A percentile compares a stretch with the other conserved stretches of the same genome.
These are phyloP conservation scores for Sebastiscus albofasciatus DNA, from an alignment of 2,797 vertebrate species.

Conservation along the genomic window DNA sequence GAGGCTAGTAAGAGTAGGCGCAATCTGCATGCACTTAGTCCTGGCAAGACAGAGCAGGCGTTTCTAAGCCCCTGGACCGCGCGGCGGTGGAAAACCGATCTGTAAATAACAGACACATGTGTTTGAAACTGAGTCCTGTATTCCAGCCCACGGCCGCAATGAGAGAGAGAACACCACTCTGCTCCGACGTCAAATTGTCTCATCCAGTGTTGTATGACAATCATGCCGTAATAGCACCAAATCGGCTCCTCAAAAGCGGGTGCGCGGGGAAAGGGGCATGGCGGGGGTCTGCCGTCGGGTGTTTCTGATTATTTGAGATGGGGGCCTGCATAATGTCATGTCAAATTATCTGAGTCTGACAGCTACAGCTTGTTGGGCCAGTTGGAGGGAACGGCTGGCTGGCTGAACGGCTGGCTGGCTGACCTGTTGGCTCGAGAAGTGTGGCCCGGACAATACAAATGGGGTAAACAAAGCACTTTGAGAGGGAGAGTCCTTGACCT, in stretches of 20 bases:
- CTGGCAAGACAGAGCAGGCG: conserved; percentile 76
- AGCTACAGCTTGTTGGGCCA: conserved; percentile 89
- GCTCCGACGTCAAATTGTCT: conserved; percentile 76
- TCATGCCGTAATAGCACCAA: conserved; percentile 93
- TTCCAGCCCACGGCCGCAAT: conserved; percentile 73
- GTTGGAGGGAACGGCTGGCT: conserved; percentile 32
- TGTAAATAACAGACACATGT: conserved; percentile 85
- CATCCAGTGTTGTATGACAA: conserved; percentile 86
- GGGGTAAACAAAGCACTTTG: conserved; percentile 72
- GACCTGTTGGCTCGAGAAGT: conserved; percentile 48
- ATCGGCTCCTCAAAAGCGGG: conserved; percentile 88
- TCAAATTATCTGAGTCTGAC: conserved; percentile 95
- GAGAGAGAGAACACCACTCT: conserved; percentile 67
- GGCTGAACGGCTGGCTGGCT: conserved; percentile 62
- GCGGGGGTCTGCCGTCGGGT: conserved; percentile 81
- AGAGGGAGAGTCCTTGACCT: conserved; percentile 79
- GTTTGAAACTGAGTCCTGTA: conserved; percentile 77
- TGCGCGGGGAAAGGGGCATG: conserved; percentile 55
- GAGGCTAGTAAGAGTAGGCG: conserved; percentile 56
- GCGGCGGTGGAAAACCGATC: conserved; percentile 78
- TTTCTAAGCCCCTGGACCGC: conserved; percentile 74
- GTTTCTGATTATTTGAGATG: conserved; percentile 96
- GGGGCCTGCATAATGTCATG: conserved; percentile 95
- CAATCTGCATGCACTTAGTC: conserved; percentile 83
- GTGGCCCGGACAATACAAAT: conserved; percentile 80